These are phyloP conservation scores for Ormyrus pomaceus DNA, from an alignment of 2,888 invertebrate species.

Conservation along the genomic window DNA sequence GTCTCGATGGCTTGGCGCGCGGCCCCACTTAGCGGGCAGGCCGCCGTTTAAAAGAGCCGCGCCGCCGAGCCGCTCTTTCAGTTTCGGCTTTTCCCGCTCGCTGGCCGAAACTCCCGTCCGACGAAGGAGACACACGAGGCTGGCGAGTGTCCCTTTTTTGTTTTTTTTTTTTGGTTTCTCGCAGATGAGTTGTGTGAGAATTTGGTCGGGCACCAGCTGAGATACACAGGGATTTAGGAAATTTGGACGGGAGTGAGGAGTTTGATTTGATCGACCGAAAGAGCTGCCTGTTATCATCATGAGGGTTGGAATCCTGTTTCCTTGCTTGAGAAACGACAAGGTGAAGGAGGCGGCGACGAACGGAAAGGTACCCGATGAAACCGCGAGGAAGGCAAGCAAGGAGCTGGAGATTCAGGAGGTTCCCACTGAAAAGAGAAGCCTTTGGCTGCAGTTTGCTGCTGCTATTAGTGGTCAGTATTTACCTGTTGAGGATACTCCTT, in stretches of 20 bases:
- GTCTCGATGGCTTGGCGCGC: not conserved
- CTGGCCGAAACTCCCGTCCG: not conserved
- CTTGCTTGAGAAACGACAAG: slow-evolving; percentile 13
- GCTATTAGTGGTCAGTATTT: slow-evolving; percentile 60
- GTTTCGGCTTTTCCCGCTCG: slow-evolving; percentile 30
- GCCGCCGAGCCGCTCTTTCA: slow-evolving; percentile 27
- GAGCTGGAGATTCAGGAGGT: slow-evolving; percentile 57
- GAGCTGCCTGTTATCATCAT: not conserved
- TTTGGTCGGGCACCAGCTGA: too few species aligned
- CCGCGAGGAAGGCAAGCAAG: too few species aligned
- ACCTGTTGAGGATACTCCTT: not conserved
- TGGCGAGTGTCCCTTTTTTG: not conserved
- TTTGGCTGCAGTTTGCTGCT: slow-evolving; percentile 64
- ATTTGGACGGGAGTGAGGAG: too few species aligned
- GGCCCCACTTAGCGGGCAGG: not conserved
- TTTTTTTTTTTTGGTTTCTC: too few species aligned
- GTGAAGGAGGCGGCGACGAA: not conserved
- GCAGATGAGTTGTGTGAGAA: too few species aligned
- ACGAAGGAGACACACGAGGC: not conserved
- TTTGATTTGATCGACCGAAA: too few species aligned
- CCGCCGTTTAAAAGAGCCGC: slow-evolving; percentile 43
- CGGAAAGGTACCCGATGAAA: not conserved
- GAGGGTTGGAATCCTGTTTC: slow-evolving; percentile 39
- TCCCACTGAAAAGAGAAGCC: slow-evolving; percentile 56
- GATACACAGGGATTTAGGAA: too few species aligned